Evolutionary conservation across 2,797 vertebrate species (phyloP), one percentile per base, ranked within the genome.

Genomic region (Oryzias dopingdopingensis): DNA sequence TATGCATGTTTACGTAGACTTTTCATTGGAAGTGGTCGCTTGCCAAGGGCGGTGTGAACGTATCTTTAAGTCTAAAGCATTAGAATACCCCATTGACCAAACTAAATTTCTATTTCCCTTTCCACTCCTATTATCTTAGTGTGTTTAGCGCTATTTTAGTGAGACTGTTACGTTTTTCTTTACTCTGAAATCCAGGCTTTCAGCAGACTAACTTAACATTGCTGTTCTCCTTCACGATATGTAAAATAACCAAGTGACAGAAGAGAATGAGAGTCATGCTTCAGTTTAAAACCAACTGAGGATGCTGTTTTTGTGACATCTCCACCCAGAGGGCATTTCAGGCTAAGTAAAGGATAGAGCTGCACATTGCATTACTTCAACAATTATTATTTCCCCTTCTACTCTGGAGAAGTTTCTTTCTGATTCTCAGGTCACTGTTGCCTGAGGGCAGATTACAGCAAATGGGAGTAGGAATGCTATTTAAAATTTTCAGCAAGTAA

Each of bases 361-460:
- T 69, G 68, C 81, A 72, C 86, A 86, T 79, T 78, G 70, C 81
- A 86, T 89, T 85, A 85, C 79, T 73, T 81, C 72, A 70, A 70
- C 76, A 77, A 70, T 72, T 80, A 56, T 67, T 63, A 60, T 32
- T 56, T 62, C 64, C 14, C 42, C 48, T 62, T 75, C 54, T 63
- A 74, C 72, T 80, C 71, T 58, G 72, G 84, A 83, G 82, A 62
- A 82, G 74, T 84, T 85, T 81, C 70, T 88, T 85, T 69, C 77
- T 62, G 73, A 72, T 71, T 77, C 80, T 85, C 74, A 70, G 87
- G 87, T 89, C 87, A 88, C 68, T 63, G 70, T 70, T 84, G 76
- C 88, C 72, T 67, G 46, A 7, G 78, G 87, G 80, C 65, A 58
- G 77, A 86, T 85, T 79, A 84, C 69, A 56, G 76, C 78, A 67